Percentiles rank a stretch among this genome's conserved stretches.
Evolutionary conservation across 2,797 vertebrate genomes (phyloP).

Genomic region (Diplodus puntazzo): DNA sequence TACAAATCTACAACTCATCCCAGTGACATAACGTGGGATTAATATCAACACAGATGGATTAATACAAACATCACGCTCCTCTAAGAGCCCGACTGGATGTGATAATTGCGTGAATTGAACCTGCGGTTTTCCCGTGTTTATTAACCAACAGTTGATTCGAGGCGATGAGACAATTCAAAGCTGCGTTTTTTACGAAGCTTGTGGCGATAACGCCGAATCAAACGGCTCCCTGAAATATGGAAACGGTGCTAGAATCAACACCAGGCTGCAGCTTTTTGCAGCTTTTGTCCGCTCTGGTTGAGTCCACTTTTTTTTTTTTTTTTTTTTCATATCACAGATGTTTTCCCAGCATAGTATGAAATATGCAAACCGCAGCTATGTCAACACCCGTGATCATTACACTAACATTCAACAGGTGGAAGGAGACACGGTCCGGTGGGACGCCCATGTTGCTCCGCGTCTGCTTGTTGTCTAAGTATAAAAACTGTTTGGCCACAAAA

Average conservation of each 20-base stretch:
- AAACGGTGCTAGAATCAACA: not conserved
- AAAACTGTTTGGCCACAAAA: conserved; percentile 16
- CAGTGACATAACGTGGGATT: not conserved
- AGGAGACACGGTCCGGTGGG: conserved; percentile 6
- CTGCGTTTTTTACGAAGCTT: not conserved
- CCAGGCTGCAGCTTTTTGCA: not conserved
- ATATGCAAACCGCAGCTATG: conserved; percentile 5
- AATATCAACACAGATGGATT: conserved; percentile 21
- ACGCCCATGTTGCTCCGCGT: not conserved
- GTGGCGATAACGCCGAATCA: not conserved
- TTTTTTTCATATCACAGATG: conserved; percentile 28
- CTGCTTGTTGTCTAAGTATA: not conserved
- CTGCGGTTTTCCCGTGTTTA: conserved; percentile 42
- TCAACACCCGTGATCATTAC: conserved; percentile 25
- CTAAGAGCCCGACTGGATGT: not conserved
- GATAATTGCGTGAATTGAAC: conserved; percentile 30
- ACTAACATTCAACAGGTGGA: conserved; percentile 34
- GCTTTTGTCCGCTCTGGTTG: not conserved
- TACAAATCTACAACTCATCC: conserved; percentile 1
- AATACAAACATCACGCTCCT: conserved; percentile 23
- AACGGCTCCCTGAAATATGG: not conserved
- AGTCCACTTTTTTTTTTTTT: not conserved
- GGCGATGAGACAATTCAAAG: not conserved
- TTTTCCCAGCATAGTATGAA: conserved; percentile 11
- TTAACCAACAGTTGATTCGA: conserved; percentile 37